Base-by-base conservation (phyloP, 2,113 vertebrate species). In the Callorhinus ursinus region DNA sequence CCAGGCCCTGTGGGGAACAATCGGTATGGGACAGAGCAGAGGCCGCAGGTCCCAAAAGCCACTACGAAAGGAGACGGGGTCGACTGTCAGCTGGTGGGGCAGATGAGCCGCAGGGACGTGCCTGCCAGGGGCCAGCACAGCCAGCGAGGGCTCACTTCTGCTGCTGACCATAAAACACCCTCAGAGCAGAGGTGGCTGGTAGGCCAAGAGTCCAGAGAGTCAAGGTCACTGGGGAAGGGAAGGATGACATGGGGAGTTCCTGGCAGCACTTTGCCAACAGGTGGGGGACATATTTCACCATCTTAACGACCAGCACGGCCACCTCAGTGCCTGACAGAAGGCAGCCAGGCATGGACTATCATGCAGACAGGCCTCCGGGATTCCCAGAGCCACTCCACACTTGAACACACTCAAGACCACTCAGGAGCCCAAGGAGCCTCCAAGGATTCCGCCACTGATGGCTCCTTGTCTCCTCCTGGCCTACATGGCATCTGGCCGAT, bases 231-330 rank as follows among this genome's bases (percentile, higher is more conserved):
- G 0, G 28, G 16, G 31, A 59, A 82, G 57, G 33, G 6, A 72
- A 57, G 9, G 63, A 21, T 0, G 10, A 71, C 59, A 31, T 0
- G 2, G 55, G 69, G 31, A 36, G 61, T 0, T 57, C 36, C 28
- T 1, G 2, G 49, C 7, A 49, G 80, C 49, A 55, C 49, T 42
- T 7, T 24, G 28, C 22, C 1, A 3, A 31, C 42, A 26, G 31
- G n/a, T 10, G 2, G 61, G 1, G 21, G 3, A 33, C 0, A 0
- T 4, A 31, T 49, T 2, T 69, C 22, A 42, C 57, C 53, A 21
- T 11, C 31, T 76, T 19, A 63, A 81, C 0, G 0, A 71, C 19
- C 9, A 86, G 74, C 46, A 55, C n/a, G 5, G 69, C 28, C 31
- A 26, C 0, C 0, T 5, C 46, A 1, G 22, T 11, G 33, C n/a